Evolutionary conservation across 53 echinoderm and acorn worm genomes (phyloP).

Genomic region (Pentamera pediparva): DNA sequence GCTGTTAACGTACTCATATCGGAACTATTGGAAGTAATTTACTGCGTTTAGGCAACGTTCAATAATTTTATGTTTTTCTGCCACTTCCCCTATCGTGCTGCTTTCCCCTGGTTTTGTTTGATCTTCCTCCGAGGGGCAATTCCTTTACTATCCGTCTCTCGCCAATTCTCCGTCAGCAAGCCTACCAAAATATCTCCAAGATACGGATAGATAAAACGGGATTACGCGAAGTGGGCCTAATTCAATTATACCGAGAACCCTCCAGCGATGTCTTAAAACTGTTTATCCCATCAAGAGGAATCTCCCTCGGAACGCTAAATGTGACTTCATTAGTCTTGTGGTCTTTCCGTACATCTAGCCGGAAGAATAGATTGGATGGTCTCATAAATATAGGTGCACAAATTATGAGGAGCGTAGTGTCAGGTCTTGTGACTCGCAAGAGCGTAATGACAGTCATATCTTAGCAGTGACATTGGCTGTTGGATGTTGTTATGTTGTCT

Average conservation of each 20-base stretch:
- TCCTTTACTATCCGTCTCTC: constrained; percentile 17
- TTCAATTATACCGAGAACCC: constrained; percentile 28
- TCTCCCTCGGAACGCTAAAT: not conserved
- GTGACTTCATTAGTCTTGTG: too few relatives aligned
- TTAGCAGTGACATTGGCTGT: too few relatives aligned
- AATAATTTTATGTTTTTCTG: constrained; percentile 14
- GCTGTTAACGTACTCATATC: too few relatives aligned
- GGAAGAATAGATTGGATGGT: too few relatives aligned
- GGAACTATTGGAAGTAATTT: constrained; percentile 15
- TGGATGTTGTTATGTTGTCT: too few relatives aligned
- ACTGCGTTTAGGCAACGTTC: constrained; percentile 16
- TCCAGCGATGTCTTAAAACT: constrained; percentile 27
- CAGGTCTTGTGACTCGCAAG: too few relatives aligned
- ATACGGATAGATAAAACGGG: constrained; percentile 28
- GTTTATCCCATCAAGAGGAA: constrained; percentile 11
- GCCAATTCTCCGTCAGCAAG: not conserved
- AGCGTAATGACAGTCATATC: too few relatives aligned
- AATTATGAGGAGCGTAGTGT: too few relatives aligned
- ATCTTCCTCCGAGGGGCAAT: constrained; percentile 26
- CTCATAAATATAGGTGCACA: too few relatives aligned
- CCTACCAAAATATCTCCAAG: constrained; percentile 31
- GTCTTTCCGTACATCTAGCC: too few relatives aligned
- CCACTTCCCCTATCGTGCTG: not conserved
- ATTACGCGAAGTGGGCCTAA: constrained; percentile 30
- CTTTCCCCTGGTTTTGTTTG: not conserved